Conservation (phyloP, 1,140 invertebrate genomes). For the Euglossa dilemma region DNA sequence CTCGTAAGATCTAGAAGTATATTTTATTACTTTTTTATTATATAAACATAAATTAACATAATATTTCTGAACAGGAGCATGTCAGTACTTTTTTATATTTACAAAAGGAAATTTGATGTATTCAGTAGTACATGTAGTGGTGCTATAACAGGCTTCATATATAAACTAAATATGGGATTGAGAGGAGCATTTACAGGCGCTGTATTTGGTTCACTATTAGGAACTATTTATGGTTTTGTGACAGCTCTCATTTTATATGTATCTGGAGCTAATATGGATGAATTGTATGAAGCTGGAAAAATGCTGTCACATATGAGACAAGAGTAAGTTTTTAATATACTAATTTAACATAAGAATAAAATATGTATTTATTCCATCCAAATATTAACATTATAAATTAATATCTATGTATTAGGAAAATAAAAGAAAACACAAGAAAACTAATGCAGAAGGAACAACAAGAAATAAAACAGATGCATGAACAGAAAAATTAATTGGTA, state of each 20-base stretch:
- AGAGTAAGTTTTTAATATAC: not conserved
- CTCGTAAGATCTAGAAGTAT: constrained; percentile 80
- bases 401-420: not conserved
- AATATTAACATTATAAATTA: not conserved
- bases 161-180: constrained; percentile 85
- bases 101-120: constrained; percentile 85
- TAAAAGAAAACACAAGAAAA: accelerated
- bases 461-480: not conserved
- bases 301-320: not conserved
- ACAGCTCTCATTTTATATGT: constrained; percentile 81
- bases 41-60: constrained; percentile 7
- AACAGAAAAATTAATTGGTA: not conserved
- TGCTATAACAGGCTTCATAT: constrained; percentile 84
- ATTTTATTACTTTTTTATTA: not conserved
- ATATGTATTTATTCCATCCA: not conserved
- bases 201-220: constrained; percentile 81
- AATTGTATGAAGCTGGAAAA: constrained; percentile 67
- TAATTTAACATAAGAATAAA: not conserved
- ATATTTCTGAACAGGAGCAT: constrained; percentile 78
- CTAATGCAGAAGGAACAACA: not conserved
- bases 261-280: constrained; percentile 82
- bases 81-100: constrained; percentile 85
- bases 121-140: constrained; percentile 85
- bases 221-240: constrained; percentile 81
- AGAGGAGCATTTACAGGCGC: constrained; percentile 86